Evolutionary conservation across 2,888 invertebrate genomes (phyloP).

Genomic region (Pyralis farinalis): DNA sequence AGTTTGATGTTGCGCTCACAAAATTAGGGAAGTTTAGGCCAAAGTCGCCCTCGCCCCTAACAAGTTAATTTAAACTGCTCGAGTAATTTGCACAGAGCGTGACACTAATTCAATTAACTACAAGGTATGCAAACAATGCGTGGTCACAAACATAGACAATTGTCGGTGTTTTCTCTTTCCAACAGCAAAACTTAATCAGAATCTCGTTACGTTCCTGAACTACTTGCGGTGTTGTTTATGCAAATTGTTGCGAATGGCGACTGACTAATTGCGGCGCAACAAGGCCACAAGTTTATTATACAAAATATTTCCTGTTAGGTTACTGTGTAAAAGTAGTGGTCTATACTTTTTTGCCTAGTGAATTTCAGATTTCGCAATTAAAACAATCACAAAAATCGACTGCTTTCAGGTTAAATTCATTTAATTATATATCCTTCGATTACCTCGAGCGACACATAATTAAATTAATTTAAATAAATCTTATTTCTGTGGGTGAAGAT

Average conservation of each 20-base stretch:
- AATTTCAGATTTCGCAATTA: too few relatives aligned
- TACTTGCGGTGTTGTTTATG: not conserved
- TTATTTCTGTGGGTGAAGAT: too few relatives aligned
- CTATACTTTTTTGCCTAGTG: too few relatives aligned
- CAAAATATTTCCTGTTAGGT: not conserved
- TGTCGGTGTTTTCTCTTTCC: slow-evolving; percentile 19
- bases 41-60: slow-evolving; percentile 67
- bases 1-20: slow-evolving; percentile 77
- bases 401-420: too few relatives aligned
- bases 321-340: too few relatives aligned
- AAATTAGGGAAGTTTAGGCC: slow-evolving; percentile 77
- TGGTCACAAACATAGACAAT: slow-evolving; percentile 26
- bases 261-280: not conserved
- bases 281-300: not conserved
- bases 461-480: too few relatives aligned
- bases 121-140: slow-evolving; percentile 64
- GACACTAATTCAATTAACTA: slow-evolving; percentile 75
- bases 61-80: slow-evolving; percentile 78
- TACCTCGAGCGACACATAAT: too few relatives aligned
- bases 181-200: slow-evolving; percentile 4
- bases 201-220: not conserved
- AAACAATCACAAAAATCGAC: too few relatives aligned
- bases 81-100: slow-evolving; percentile 71
- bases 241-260: not conserved
- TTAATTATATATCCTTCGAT: too few relatives aligned